Evolutionary conservation across 2,113 vertebrate genomes (phyloP), one percentile per base, ranked within the genome.

Genomic region (Corythaixoides concolor): DNA sequence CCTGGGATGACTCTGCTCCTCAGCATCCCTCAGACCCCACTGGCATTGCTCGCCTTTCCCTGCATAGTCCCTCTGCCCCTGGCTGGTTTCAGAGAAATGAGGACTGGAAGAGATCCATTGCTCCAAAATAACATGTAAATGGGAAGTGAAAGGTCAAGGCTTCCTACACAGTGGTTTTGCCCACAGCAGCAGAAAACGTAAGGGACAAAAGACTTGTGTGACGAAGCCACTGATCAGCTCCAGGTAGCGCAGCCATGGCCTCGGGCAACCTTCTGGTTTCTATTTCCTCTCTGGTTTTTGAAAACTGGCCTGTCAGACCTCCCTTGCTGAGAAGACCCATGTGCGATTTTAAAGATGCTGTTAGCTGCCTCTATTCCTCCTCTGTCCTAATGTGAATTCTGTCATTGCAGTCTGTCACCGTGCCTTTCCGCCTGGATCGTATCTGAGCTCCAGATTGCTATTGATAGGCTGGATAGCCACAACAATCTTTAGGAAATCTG

Each of bases 401-500:
- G 89, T 94, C 92, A 80, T 4, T 39, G 75, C 68, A 43, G 62
- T 81, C 74, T 47, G 59, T 72, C 89, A 92, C 21, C 6, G 32
- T 55, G 93, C 92, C 84, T 88, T 91, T 95, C 92, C 18, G 8
- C 83, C 75, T 35, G 85, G 80, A 49, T 84, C 22, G 2, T 83
- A 10, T n/a, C 55, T 68, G 35, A 79, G 75, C 82, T 93, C 73
- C 80, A 90, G 76, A 93, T 93, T 89, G 89, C 92, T 89, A 58
- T 37, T 95, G 96, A 95, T 96, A 92, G 78, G 67, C 17, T 47
- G 75, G 80, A 91, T 58, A 88, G 91, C 83, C 93, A n/a, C 7
- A 4, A 89, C 91, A 91, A 21, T 96, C 72, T 74, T 68, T 8
- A 58, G 78, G 95, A 97, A 95, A 94, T 91, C 28, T 75, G 88